Percentiles rank a stretch among this genome's conserved stretches.
These are phyloP conservation scores for Icerya purchasi DNA, from an alignment of 2,888 invertebrate genomes.

Conservation along the genomic window DNA sequence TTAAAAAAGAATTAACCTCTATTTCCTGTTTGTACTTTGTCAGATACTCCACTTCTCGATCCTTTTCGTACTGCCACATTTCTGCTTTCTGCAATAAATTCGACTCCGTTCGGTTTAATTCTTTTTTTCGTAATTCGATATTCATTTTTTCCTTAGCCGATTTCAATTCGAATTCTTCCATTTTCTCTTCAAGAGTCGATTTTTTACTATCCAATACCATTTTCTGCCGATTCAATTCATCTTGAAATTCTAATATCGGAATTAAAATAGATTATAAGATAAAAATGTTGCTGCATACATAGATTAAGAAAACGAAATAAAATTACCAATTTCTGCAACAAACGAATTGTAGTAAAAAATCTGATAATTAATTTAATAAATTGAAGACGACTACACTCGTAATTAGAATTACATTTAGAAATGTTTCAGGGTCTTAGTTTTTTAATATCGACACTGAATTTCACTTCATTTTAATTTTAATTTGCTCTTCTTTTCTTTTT, in stretches of 20 bases:
- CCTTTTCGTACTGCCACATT: conserved; percentile 7
- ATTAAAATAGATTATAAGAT: not conserved
- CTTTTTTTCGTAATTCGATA: conserved; percentile 7
- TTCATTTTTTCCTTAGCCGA: conserved; percentile 4
- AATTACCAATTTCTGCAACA: no score
- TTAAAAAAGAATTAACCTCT: conserved; percentile 2
- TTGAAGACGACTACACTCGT: no score
- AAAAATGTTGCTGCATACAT: no score
- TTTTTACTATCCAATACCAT: conserved; percentile 2
- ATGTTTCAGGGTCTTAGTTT: no score
- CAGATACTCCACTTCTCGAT: conserved; percentile 7
- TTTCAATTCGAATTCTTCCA: conserved; percentile 8
- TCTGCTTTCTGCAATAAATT: conserved; percentile 8
- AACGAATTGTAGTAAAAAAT: no score
- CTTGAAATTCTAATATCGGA: conserved; percentile 9
- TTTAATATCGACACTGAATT: no score
- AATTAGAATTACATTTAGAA: no score
- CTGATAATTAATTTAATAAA: no score
- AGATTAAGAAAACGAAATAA: no score
- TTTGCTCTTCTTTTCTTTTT: no score
- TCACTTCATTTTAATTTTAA: no score
- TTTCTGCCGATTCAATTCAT: conserved; percentile 6
- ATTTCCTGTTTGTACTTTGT: conserved; percentile 7
- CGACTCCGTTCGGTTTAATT: conserved; percentile 3
- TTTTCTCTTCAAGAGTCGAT: not conserved